phyloP scores from a whole-genome alignment of 2,113 vertebrate species.

The Sylvietta virens region DNA sequence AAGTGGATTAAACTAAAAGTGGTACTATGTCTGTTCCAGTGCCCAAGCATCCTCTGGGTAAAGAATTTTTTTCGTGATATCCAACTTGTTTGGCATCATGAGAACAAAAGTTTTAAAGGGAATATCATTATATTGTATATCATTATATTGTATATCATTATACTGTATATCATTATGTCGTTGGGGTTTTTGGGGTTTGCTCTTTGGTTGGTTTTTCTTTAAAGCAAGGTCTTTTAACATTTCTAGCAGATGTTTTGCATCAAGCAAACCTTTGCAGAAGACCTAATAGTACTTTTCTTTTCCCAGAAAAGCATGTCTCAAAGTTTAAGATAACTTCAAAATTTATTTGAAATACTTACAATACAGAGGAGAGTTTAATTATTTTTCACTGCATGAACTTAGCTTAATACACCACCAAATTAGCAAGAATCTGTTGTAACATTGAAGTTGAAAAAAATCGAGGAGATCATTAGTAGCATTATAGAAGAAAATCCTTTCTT shows the following conservation, averaged over 20 bases:
- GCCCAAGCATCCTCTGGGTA: accelerated
- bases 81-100: background rate
- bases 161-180: background rate
- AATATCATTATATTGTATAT: background rate
- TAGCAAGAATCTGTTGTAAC: background rate
- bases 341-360: background rate
- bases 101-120: background rate
- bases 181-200: accelerated
- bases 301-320: accelerated
- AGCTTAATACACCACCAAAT: background rate
- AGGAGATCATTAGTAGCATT: background rate
- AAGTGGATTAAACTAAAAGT: background rate
- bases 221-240: background rate
- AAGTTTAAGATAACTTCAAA: background rate
- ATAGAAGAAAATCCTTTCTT: background rate
- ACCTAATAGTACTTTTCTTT: background rate
- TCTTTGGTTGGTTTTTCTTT: background rate
- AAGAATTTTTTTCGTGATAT: background rate
- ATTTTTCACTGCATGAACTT: background rate
- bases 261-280: background rate
- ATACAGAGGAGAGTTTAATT: background rate
- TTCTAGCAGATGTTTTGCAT: background rate
- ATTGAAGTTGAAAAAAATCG: background rate
- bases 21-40: too few relatives aligned
- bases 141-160: background rate